Base-by-base conservation (phyloP, 2,888 invertebrate genomes). In the Xestia ashworthii region DNA sequence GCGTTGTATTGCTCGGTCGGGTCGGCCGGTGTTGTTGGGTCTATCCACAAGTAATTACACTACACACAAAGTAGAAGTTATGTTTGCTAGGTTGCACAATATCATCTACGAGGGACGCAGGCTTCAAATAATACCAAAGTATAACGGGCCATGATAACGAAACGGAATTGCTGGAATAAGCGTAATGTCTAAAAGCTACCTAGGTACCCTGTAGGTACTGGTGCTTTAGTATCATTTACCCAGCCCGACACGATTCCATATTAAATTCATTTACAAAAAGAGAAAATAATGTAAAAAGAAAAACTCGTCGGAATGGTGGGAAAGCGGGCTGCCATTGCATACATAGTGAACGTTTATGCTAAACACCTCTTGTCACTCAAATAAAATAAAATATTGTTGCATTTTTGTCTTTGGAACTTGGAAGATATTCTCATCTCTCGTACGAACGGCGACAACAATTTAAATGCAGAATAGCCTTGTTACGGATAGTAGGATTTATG, bases 271-370 rank as follows among this genome's bases (percentile, higher is more conserved):
- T 88, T 84, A 72, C 55, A 87, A 80, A 79, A 79, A 87, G 60
- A 80, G 80, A 87, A 82, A 80, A 78, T 78, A 78, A 88, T 80
- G 80, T 77, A 71, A 77, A 83, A 85, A 85, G 77, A 80, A 84
- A 87, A 78, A 82, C 80, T 74, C 76, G 38, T 22, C 53, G 74
- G 73, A 78, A 78, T 81, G 78, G 83, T 87, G 83, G 85, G 86
- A 84, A 82, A 84, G 74, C 73, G 82, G 75, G 80, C 84, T 76
- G 83, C 79, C 85, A 86, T 87, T 87, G 90, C 90, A 90, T 93
- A 91, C 83, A 91, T 88, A 93, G 88, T 89, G 89, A 78, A 80
- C 85, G 79, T 90, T 93, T 93, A 93, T 92, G 92, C 83, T 90
- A 91, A 93, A 89, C 73, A 72, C 60, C 82, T 81, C 86, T 88